Evolutionary conservation across 2,888 invertebrate genomes (phyloP).

Genomic region (Trichogramma evanescens): DNA sequence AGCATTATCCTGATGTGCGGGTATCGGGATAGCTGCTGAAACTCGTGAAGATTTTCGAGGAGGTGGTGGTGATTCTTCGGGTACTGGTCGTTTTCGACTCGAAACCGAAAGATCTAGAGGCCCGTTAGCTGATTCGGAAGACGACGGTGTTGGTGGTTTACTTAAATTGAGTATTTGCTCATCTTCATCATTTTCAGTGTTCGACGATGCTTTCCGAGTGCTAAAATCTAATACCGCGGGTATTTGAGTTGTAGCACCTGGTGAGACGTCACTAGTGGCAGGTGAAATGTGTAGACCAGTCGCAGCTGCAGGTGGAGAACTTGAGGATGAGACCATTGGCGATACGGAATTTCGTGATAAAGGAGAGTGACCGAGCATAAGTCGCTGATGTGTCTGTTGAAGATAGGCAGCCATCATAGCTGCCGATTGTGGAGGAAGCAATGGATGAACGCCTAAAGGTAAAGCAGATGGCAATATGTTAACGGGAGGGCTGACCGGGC

Average conservation of each 20-base stretch:
- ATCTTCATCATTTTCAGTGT: slow-evolving; percentile 52
- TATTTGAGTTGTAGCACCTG: slow-evolving; percentile 37
- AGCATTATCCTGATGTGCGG: slow-evolving; percentile 34
- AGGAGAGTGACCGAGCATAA: slow-evolving; percentile 60
- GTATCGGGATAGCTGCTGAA: slow-evolving; percentile 25
- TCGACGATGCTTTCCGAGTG: slow-evolving; percentile 57
- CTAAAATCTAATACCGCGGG: slow-evolving; percentile 74
- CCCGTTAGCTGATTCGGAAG: slow-evolving; percentile 53
- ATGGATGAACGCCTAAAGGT: slow-evolving; percentile 59
- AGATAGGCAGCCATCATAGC: slow-evolving; percentile 73
- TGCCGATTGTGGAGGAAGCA: slow-evolving; percentile 71
- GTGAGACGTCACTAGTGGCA: slow-evolving; percentile 49
- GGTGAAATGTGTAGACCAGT: slow-evolving; percentile 54
- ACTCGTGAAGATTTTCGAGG: slow-evolving; percentile 60
- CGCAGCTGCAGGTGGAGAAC: slow-evolving; percentile 54
- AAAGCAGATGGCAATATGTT: slow-evolving; percentile 55
- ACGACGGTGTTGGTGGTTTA: slow-evolving; percentile 57
- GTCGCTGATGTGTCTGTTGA: slow-evolving; percentile 65
- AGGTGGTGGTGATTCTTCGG: slow-evolving; percentile 57
- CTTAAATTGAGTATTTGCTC: slow-evolving; percentile 67
- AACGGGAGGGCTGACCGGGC: slow-evolving; percentile 59
- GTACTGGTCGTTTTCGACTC: slow-evolving; percentile 63
- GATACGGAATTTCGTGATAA: slow-evolving; percentile 56
- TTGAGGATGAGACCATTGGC: slow-evolving; percentile 65
- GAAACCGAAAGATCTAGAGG: slow-evolving; percentile 76